A percentile compares a stretch with the other conserved stretches of the same genome.
These are phyloP conservation scores for Timema podura DNA, from an alignment of 2,888 invertebrate genomes.

Conservation along the genomic window DNA sequence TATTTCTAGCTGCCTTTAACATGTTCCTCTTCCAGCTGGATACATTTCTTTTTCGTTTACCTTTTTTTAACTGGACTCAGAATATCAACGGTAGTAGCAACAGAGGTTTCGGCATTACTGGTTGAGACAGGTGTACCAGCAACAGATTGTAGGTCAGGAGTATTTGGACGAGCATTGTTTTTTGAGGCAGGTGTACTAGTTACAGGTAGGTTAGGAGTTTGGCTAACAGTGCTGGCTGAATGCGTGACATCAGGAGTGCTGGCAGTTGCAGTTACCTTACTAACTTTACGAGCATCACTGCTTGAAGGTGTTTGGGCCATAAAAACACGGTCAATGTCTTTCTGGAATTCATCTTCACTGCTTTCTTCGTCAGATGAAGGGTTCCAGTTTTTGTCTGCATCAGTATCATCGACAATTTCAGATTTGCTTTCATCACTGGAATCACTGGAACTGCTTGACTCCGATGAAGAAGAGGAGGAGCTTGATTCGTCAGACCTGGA, in stretches of 20 bases:
- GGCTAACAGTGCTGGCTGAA: slow-evolving; percentile 1
- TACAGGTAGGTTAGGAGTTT: slow-evolving; percentile 5
- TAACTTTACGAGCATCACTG: slow-evolving; percentile 9
- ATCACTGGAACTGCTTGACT: slow-evolving; percentile 10
- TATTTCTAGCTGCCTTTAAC: neutral
- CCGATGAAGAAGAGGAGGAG: slow-evolving; percentile 15
- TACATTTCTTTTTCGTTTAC: slow-evolving; percentile 5
- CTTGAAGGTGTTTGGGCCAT: neutral
- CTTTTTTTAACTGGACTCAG: slow-evolving; percentile 1
- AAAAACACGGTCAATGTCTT: slow-evolving; percentile 2
- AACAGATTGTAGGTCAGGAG: slow-evolving; percentile 5
- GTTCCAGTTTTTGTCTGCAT: neutral
- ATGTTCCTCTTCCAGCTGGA: neutral
- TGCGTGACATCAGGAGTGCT: neutral
- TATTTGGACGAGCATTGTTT: neutral
- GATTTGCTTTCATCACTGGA: neutral
- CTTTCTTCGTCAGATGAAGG: slow-evolving; percentile 7
- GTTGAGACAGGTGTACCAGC: neutral
- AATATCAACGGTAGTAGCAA: slow-evolving; percentile 9
- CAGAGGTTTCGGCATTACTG: slow-evolving; percentile 5
- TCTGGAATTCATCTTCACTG: slow-evolving; percentile 5
- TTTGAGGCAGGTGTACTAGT: neutral
- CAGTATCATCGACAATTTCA: slow-evolving; percentile 8
- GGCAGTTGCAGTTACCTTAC: slow-evolving; percentile 5
- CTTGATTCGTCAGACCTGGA: slow-evolving; percentile 6